Evolutionary conservation across 2,797 vertebrate species (phyloP).

Genomic region (Scleropages formosus): DNA sequence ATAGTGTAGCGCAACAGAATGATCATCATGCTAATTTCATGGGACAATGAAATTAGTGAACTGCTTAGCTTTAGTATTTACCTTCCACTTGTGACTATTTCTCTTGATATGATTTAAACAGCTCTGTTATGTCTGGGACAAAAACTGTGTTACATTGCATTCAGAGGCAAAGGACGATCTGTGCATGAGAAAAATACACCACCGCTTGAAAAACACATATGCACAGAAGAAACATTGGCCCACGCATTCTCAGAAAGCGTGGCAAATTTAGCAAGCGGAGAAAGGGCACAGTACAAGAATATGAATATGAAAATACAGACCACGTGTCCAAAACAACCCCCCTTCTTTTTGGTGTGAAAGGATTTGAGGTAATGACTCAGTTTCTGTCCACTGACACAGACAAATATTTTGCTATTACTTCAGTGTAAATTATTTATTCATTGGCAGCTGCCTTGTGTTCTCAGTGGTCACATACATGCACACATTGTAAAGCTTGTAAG

Average conservation of each 20-base stretch:
- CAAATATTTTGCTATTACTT: conserved; percentile 22
- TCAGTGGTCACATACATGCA: background rate
- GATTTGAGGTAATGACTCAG: conserved; percentile 16
- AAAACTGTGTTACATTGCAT: conserved; percentile 23
- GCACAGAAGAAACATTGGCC: background rate
- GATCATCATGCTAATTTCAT: background rate
- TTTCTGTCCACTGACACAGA: conserved; percentile 19
- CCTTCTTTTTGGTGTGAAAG: background rate
- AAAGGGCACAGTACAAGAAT: background rate
- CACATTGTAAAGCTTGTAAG: background rate
- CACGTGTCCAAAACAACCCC: background rate
- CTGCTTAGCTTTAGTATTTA: conserved; percentile 33
- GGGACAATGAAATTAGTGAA: background rate
- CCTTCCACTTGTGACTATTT: conserved; percentile 46
- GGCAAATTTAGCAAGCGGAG: background rate
- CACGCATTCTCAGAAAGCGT: background rate
- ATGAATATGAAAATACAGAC: conserved; percentile 3
- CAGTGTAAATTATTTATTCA: conserved; percentile 21
- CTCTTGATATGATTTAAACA: conserved; percentile 45
- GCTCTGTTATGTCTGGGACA: conserved; percentile 30
- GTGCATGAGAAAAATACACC: background rate
- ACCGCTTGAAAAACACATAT: background rate
- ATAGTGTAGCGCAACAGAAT: conserved; percentile 12
- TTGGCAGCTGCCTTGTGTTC: conserved; percentile 9
- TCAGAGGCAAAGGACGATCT: background rate